These are phyloP conservation scores for Nephrotoma appendiculata DNA, from an alignment of 2,888 invertebrate species.

Conservation along the genomic window DNA sequence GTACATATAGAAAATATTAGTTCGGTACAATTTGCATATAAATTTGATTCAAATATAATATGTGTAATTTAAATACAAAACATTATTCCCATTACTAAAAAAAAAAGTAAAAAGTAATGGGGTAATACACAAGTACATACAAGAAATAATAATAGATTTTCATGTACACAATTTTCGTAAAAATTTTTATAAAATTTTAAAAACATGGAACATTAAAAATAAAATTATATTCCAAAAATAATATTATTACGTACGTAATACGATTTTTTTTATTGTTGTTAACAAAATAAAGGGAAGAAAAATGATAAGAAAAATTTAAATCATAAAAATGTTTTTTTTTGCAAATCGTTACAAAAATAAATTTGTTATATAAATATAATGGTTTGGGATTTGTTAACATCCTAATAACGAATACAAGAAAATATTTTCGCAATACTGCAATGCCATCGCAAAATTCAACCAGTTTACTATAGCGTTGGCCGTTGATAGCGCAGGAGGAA, in stretches of 20 bases:
- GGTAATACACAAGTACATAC: neutral
- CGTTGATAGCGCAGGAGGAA: neutral
- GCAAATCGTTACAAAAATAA: neutral
- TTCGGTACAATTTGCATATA: neutral
- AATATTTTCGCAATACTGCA: neutral
- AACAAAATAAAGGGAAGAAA: neutral
- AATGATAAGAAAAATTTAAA: neutral
- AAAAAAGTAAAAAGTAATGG: neutral
- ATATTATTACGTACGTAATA: neutral
- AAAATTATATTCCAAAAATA: neutral
- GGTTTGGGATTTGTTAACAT: neutral
- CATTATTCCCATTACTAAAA: neutral
- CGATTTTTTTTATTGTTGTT: neutral
- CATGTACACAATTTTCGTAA: neutral
- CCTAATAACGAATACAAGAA: neutral
- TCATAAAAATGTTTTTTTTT: neutral
- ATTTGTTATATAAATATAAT: neutral
- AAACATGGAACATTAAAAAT: neutral
- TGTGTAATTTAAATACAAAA: neutral
- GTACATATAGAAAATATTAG: neutral
- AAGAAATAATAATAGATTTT: neutral
- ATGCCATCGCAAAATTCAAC: neutral
- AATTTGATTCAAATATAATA: neutral
- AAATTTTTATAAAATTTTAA: neutral
- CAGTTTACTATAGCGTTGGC: neutral